phyloP scores from a whole-genome alignment of 2,888 invertebrate genomes.

The Tortrix viridana region DNA sequence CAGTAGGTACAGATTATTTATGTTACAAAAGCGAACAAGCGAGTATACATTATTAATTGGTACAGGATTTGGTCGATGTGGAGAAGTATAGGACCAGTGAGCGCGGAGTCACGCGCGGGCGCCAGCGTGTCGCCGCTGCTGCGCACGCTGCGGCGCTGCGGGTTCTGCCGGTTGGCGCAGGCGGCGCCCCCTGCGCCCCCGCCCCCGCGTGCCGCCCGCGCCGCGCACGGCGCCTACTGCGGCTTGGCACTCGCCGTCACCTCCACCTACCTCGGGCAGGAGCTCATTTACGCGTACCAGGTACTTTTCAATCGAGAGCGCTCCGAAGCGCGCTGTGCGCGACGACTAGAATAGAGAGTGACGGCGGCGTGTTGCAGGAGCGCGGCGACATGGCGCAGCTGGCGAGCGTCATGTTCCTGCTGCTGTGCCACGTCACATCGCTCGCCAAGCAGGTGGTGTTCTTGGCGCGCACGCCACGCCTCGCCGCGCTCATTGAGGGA shows the following conservation, averaged over 20 bases:
- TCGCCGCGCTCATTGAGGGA: slow-evolving; percentile 48
- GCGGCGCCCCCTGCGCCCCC: slow-evolving; percentile 29
- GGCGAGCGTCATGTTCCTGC: slow-evolving; percentile 72
- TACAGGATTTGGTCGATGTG: too few species aligned
- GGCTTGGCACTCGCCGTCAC: slow-evolving; percentile 50
- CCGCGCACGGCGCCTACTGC: slow-evolving; percentile 49
- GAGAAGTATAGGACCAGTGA: too few species aligned
- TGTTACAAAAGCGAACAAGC: too few species aligned
- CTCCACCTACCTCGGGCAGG: slow-evolving; percentile 56
- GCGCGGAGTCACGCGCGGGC: slow-evolving; percentile 43
- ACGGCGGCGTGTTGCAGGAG: slow-evolving; percentile 49
- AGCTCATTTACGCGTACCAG: slow-evolving; percentile 60
- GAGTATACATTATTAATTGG: too few species aligned
- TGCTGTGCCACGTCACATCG: slow-evolving; percentile 74
- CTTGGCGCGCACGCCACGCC: slow-evolving; percentile 49
- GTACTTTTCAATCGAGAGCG: slow-evolving; percentile 36
- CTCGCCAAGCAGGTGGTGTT: slow-evolving; percentile 70
- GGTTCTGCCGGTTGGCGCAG: slow-evolving; percentile 45
- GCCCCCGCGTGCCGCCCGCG: slow-evolving; percentile 22
- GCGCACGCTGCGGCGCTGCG: slow-evolving; percentile 49
- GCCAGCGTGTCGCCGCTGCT: slow-evolving; percentile 51
- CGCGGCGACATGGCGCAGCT: slow-evolving; percentile 66
- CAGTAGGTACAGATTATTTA: too few species aligned
- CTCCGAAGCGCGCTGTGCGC: not conserved
- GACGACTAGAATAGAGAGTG: not conserved